Evolutionary conservation across 1,140 invertebrate genomes (phyloP).

Genomic region (Metopolophium dirhodum): DNA sequence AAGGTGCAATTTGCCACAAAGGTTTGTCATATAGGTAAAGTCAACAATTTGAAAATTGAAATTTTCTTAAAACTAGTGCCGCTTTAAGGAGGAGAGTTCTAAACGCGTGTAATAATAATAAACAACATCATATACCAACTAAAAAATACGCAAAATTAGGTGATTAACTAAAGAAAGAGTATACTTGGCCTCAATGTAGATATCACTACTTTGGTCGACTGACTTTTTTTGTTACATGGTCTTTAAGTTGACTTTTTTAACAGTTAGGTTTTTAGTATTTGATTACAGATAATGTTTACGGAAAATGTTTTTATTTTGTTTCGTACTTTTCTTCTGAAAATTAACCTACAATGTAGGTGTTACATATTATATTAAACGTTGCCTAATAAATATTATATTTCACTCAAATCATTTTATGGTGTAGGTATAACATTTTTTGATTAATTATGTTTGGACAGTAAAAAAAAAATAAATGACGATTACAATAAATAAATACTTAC

Average conservation of each 20-base stretch:
- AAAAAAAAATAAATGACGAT: background rate
- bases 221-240: no score
- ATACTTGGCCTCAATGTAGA: no score
- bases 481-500: background rate
- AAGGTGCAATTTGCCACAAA: background rate
- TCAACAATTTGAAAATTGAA: background rate
- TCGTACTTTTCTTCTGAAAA: no score
- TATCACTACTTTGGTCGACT: no score
- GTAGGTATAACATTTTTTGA: background rate
- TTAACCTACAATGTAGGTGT: no score
- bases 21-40: background rate
- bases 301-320: no score
- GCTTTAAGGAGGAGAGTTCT: accelerated
- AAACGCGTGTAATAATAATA: background rate
- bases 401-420: background rate
- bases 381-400: background rate
- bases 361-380: no score
- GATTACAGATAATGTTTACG: no score
- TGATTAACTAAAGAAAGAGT: no score
- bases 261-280: background rate
- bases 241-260: no score
- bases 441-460: no score
- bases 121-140: background rate
- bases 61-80: background rate
- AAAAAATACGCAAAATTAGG: background rate